Evolutionary conservation across 2,797 vertebrate species (phyloP).

Genomic region (Toxotes lorentzi): DNA sequence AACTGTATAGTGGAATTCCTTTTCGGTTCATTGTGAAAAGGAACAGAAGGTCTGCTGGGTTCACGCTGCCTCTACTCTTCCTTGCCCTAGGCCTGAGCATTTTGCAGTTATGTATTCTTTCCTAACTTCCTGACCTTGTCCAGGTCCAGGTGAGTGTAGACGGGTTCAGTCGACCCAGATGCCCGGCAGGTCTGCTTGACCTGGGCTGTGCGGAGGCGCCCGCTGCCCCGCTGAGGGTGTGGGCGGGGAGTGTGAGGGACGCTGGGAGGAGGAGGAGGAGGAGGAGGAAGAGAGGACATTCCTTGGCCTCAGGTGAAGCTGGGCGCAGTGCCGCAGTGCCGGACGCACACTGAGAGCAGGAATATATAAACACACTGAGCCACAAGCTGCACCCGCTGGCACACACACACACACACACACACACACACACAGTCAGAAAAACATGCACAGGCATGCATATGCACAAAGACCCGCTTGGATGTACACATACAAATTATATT

Average conservation of each 20-base stretch:
- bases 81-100: conserved; percentile 50
- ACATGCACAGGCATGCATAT: conserved; percentile 56
- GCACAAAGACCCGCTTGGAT: conserved; percentile 25
- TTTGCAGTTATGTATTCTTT: conserved; percentile 51
- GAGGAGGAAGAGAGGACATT: conserved; percentile 78
- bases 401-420: conserved; percentile 21
- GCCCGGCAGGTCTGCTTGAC: conserved; percentile 67
- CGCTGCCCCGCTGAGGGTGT: conserved; percentile 71
- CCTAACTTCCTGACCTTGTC: conserved; percentile 76
- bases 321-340: conserved; percentile 68
- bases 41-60: conserved; percentile 68
- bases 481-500: conserved; percentile 54
- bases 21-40: conserved; percentile 33
- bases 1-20: conserved; percentile 39
- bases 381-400: conserved; percentile 74
- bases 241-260: conserved; percentile 74
- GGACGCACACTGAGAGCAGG: conserved; percentile 71
- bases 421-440: conserved; percentile 26
- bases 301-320: conserved; percentile 79
- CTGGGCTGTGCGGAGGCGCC: conserved; percentile 68
- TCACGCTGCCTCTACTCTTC: conserved; percentile 65
- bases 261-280: conserved; percentile 65
- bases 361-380: conserved; percentile 78
- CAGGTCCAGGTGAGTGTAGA: conserved; percentile 63
- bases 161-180: conserved; percentile 59